Evolutionary conservation across 2,113 vertebrate genomes (phyloP), one percentile per base, ranked within the genome.

Genomic region (Pachypanchax playfairii): DNA sequence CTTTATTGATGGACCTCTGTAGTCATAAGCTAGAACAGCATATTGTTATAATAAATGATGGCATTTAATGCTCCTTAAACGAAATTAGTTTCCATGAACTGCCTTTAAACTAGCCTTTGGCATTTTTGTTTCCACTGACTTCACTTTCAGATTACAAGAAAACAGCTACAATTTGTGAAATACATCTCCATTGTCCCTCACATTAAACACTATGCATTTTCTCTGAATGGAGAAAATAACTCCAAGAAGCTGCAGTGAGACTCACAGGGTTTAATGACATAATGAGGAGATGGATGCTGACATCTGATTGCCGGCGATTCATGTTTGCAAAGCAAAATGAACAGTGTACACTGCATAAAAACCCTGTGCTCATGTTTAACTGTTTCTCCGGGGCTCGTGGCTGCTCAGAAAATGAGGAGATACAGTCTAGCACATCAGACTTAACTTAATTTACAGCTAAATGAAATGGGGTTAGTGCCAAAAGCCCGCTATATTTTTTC

Each of bases 241-340:
- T 36, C 43, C n/a, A 38, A 20, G 38, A 21, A 43, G 41, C 62
- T 68, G 41, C 29, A 29, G 43, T 24, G 49, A 79, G 4, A 29
- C 65, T 67, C 51, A 42, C 21, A 46, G 36, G 47, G 14, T 43
- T 73, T 36, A 44, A 42, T 42, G 46, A 26, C 38, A 53, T 65
- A 41, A 73, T 66, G 67, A 79, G 49, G 47, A 75, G 70, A 79
- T 75, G 44, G 54, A 79, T 68, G 72, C 50, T 57, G 72, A 83
- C 73, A 66, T 71, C 31, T 55, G 79, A 80, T 85, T 41, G 59
- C 65, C 22, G 57, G 60, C 22, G 39, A 43, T 38, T 75, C 59
- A 8, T 65, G 65, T 77, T 75, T 68, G 56, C 33, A 24, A 60
- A 66, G 44, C 20, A n/a, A 60, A 71, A 79, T 49, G 55, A 73